phyloP scores from a whole-genome alignment of 2,888 invertebrate species.

The Stomorhina lunata region DNA sequence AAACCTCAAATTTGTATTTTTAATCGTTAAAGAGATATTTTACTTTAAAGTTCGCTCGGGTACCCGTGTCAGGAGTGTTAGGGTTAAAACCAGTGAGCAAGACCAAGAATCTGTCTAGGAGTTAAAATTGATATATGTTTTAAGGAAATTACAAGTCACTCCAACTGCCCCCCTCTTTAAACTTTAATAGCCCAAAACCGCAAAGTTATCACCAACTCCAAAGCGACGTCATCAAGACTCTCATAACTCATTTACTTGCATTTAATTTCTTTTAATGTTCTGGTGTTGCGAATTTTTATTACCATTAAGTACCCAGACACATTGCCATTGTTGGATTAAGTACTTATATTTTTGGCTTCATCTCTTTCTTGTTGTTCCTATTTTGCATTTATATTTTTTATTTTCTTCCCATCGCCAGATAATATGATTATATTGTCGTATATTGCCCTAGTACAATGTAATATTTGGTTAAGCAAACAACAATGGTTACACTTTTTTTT shows the following conservation, averaged over 20 bases:
- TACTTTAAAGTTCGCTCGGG: no score
- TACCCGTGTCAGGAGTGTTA: no score
- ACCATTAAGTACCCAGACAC: conserved; percentile 65
- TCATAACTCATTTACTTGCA: conserved; percentile 61
- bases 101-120: no score
- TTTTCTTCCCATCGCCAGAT: background rate
- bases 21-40: no score
- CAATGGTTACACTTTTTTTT: conserved; percentile 52
- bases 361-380: background rate
- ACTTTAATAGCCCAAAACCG: no score
- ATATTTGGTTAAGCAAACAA: no score
- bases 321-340: conserved; percentile 54
- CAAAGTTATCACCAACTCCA: background rate
- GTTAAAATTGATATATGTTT: no score
- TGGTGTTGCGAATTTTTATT: conserved; percentile 70
- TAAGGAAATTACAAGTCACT: no score
- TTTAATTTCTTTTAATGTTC: conserved; percentile 67
- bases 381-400: conserved; percentile 19
- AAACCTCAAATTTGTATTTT: no score
- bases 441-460: background rate
- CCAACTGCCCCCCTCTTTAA: no score
- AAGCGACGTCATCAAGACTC: conserved; percentile 29
- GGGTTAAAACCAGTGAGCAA: no score
- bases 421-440: conserved; percentile 22
- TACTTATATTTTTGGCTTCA: conserved; percentile 26